Evolutionary conservation across 2,113 vertebrate genomes (phyloP), one percentile per base, ranked within the genome.

Genomic region (Oceanites oceanicus): DNA sequence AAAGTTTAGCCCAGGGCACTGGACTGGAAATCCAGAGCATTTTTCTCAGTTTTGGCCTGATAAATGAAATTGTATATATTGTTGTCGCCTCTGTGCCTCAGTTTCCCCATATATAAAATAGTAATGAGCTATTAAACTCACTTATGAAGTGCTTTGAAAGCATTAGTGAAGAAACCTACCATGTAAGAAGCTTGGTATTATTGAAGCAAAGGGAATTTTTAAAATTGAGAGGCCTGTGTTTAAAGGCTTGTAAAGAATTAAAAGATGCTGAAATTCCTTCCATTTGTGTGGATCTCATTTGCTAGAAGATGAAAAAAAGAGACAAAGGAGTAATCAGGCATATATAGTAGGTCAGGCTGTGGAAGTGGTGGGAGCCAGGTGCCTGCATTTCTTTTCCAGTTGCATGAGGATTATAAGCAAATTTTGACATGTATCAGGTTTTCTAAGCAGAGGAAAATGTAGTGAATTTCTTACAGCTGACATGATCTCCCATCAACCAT

Each of bases 401-500:
- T 78, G 61, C 0, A 0, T 36, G 25, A 61, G 30, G 49, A 73
- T 80, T 84, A 77, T 52, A 73, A 88, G 18, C 20, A 89, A 81
- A 65, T 26, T 80, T 85, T 73, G 58, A 61, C 0, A 0, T 44
- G 29, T 29, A 75, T 38, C 36, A 68, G 47, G 45, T 86, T 80
- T 85, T 55, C 40, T 72, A 86, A 71, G 40, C 38, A 65, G 42
- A 80, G 22, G 27, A 84, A 94, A 81, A 94, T 15, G 22, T 68
- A 72, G 21, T 49, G 65, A 92, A 72, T 93, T 94, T 84, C 66
- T 91, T 84, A 72, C 49, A 87, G 73, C n/a, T 94, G 70, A 87
- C 61, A 45, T 65, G 82, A 72, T 91, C n/a, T 89, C 19, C 36
- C 34, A 68, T 80, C 44, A 86, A 32, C 63, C 52, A 22, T 78